Percentiles rank a stretch among this genome's conserved stretches.
Evolutionary conservation across 1,140 invertebrate genomes (phyloP).

Genomic region (Holotrichia oblita): DNA sequence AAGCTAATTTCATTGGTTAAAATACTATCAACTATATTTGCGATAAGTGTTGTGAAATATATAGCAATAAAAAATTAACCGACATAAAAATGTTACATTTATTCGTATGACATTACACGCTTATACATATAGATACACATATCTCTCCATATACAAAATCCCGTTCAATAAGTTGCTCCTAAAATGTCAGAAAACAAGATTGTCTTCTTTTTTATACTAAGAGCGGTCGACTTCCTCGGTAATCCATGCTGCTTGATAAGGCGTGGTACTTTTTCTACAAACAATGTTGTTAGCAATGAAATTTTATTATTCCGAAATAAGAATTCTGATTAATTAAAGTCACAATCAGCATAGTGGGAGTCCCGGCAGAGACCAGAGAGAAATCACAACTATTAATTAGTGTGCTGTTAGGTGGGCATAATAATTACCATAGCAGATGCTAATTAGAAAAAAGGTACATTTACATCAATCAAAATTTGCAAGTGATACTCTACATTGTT

Average conservation of each 20-base stretch:
- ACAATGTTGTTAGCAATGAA: constrained; percentile 2
- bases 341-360: not conserved
- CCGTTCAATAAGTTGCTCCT: constrained; percentile 5
- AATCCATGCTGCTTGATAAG: not conserved
- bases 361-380: not conserved
- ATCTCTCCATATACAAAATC: not conserved
- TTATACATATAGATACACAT: not conserved
- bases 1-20: too few relatives aligned
- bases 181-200: constrained; percentile 8
- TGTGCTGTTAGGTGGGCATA: too few relatives aligned
- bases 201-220: not conserved
- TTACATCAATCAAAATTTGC: not conserved
- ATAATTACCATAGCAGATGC: not conserved
- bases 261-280: constrained; percentile 4
- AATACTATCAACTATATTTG: too few relatives aligned
- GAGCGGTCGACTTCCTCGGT: not conserved
- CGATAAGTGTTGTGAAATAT: too few relatives aligned
- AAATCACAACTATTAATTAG: not conserved
- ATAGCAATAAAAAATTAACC: too few relatives aligned
- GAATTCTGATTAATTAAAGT: not conserved
- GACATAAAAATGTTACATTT: too few relatives aligned
- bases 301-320: not conserved
- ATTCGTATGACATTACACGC: too few relatives aligned
- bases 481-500: not conserved
- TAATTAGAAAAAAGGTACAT: not conserved